Conservation (phyloP, 2,888 invertebrate genomes). For the Apamea crenata region DNA sequence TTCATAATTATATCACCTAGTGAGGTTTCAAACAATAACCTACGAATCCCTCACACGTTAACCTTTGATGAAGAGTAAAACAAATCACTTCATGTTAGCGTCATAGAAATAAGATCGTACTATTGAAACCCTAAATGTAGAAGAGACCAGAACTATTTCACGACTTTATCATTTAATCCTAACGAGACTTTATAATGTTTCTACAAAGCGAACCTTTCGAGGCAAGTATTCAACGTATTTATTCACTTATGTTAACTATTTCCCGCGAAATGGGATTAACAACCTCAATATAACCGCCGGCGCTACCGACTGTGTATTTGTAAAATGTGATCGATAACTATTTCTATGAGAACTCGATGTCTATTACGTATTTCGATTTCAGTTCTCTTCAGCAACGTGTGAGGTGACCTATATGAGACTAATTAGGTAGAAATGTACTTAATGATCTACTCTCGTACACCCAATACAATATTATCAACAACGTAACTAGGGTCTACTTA, state of each 20-base stretch:
- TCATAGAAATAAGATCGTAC: conserved; percentile 33
- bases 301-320: conserved; percentile 20
- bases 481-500: conserved; percentile 86
- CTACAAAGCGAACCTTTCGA: conserved; percentile 58
- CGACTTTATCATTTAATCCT: conserved; percentile 52
- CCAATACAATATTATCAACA: conserved; percentile 85
- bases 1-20: conserved; percentile 87
- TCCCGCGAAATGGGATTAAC: conserved; percentile 61
- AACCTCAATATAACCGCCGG: conserved; percentile 32
- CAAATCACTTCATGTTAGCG: conserved; percentile 30
- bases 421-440: conserved; percentile 87
- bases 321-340: conserved; percentile 42
- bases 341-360: conserved; percentile 64
- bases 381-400: conserved; percentile 78
- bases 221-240: conserved; percentile 54
- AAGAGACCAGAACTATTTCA: conserved; percentile 59
- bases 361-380: conserved; percentile 74
- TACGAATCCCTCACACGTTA: conserved; percentile 84
- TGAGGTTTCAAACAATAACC: conserved; percentile 89
- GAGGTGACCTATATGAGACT: conserved; percentile 84
- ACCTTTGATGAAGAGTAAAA: conserved; percentile 54
- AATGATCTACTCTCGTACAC: conserved; percentile 81
- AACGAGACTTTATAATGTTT: conserved; percentile 54
- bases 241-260: conserved; percentile 54
- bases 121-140: conserved; percentile 55